Conservation (phyloP, 2,888 invertebrate genomes). For the Orthosia incerta region DNA sequence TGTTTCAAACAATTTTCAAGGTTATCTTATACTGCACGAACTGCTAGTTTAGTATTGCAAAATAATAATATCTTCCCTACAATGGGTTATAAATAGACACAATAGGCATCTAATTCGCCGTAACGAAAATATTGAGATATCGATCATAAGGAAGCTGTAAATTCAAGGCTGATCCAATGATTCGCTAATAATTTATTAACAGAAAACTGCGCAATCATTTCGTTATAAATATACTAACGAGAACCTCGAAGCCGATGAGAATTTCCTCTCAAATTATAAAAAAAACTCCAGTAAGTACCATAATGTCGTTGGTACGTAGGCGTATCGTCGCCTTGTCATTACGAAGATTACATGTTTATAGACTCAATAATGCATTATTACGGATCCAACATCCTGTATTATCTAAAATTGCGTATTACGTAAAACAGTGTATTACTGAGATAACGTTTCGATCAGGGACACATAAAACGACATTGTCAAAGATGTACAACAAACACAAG, state of each 20-base stretch:
- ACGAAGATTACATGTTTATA: conserved; percentile 54
- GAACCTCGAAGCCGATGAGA: neutral
- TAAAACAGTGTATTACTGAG: conserved; percentile 48
- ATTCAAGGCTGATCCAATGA: conserved; percentile 52
- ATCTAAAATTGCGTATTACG: conserved; percentile 56
- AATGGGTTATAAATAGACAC: conserved; percentile 4
- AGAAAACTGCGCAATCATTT: conserved; percentile 21
- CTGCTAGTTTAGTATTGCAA: neutral
- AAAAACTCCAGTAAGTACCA: neutral
- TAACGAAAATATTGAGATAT: conserved; percentile 38
- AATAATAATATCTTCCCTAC: neutral
- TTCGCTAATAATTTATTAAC: conserved; percentile 27
- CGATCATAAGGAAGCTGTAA: conserved; percentile 54
- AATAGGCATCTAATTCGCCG: conserved; percentile 30
- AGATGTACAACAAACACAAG: conserved; percentile 70
- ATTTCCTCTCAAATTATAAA: neutral
- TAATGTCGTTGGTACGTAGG: neutral
- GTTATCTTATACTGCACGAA: neutral
- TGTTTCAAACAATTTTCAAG: conserved; percentile 6
- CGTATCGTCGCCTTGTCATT: conserved; percentile 43
- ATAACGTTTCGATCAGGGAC: conserved; percentile 62
- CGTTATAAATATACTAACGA: neutral
- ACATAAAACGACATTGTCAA: conserved; percentile 64
- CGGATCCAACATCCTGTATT: conserved; percentile 52
- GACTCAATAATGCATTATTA: conserved; percentile 51